These are phyloP conservation scores for Phycodurus eques DNA, from an alignment of 2,113 vertebrate genomes.

Conservation along the genomic window DNA sequence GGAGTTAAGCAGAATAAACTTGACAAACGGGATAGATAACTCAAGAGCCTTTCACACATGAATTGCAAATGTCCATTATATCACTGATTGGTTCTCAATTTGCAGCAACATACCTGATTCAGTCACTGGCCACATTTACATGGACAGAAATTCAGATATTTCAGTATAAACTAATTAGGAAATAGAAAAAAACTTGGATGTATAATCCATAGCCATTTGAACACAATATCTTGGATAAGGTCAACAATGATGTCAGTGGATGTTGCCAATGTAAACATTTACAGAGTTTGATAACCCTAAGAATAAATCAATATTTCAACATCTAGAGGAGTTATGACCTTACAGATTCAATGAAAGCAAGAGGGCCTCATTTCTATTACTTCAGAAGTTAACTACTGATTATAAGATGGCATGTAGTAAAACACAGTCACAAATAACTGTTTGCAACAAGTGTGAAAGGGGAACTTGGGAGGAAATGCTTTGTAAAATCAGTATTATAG, in stretches of 20 bases:
- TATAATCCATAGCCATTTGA: too few relatives aligned
- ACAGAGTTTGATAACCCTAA: not conserved
- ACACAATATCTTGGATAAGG: not conserved
- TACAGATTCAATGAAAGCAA: not conserved
- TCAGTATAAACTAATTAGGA: not conserved
- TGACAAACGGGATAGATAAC: not conserved
- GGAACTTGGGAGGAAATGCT: not conserved
- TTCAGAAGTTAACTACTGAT: not conserved
- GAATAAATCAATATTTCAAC: not conserved
- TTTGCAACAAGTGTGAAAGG: not conserved
- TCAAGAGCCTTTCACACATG: not conserved
- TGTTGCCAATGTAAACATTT: not conserved
- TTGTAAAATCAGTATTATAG: not conserved
- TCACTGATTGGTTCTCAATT: not conserved
- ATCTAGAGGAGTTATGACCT: not conserved
- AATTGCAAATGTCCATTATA: not conserved
- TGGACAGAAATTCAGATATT: not conserved
- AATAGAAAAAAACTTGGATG: not conserved
- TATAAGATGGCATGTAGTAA: too few relatives aligned
- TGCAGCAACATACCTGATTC: not conserved
- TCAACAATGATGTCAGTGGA: not conserved
- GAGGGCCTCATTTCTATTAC: not conserved
- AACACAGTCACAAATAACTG: not conserved
- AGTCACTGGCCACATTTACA: not conserved
- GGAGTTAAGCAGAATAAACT: constrained; percentile 11